Base-by-base conservation (phyloP, 2,888 invertebrate species). In the Glyphotaelius pellucidus region DNA sequence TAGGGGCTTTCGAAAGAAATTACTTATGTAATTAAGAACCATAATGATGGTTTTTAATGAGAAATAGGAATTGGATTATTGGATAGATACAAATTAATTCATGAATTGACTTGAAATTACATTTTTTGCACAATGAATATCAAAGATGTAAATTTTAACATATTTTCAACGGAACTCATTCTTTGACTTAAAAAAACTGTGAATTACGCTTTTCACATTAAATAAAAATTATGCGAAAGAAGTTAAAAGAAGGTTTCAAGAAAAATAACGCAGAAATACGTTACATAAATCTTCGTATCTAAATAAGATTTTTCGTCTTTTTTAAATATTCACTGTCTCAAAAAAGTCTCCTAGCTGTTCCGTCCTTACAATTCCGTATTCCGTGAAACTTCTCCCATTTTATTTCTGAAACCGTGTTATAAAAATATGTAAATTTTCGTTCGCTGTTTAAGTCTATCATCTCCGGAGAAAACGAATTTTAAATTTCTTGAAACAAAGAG, bases 401-500 rank as follows among this genome's bases (percentile, higher is more conserved):
- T 89, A 89, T 89, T 89, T 38, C 31, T 35, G 79, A 35, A 79
- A 89, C 67, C 67, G 35, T 89, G 88, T 32, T 79, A 32, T n/a
- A 89, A 79, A 79, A 89, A 89, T 89, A 79, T 79, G 88, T 67
- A 80, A 89, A 89, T 89, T 89, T 89, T 67, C 32, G 80, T 89
- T 79, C 35, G 38, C 79, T 42, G 86, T 86, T 86, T 42, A 42
- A 47, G 86, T 86, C 35, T 32, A 25, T 79, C 79, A 89, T 89
- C 35, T 89, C 79, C 35, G 35, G 35, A 80, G 88, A 31, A 35
- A 79, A 79, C 19, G 88, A 31, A 89, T 89, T 89, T 89, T 89
- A n/a, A 79, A 89, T 32, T 35, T 89, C 88, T 79, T 25, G 80
- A 89, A 89, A 86, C 85, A 85, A 88, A 88, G 52, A 14, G 38